Evolutionary conservation across 1,140 invertebrate genomes (phyloP).

Genomic region (Drosophila tani): DNA sequence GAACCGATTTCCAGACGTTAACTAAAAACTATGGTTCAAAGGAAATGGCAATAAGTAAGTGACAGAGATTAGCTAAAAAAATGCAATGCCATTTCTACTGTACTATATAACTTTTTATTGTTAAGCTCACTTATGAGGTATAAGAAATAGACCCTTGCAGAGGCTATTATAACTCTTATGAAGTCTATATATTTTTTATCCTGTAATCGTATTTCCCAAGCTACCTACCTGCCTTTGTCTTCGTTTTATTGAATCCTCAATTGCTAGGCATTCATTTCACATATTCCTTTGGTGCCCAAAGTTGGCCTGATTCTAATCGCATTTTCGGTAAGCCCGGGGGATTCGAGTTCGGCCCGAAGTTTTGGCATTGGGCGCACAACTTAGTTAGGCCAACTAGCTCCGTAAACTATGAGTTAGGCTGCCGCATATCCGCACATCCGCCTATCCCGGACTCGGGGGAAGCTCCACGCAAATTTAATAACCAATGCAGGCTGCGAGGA

Average conservation of each 20-base stretch:
- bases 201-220: too few species aligned
- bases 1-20: too few species aligned
- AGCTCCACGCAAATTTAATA: slow-evolving; percentile 49
- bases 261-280: slow-evolving; percentile 18
- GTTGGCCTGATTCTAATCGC: slow-evolving; percentile 49
- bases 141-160: too few species aligned
- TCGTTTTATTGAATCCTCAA: slow-evolving; percentile 4
- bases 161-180: neutral
- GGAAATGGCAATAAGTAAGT: neutral
- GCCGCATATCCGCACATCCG: slow-evolving; percentile 41
- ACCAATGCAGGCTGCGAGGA: slow-evolving; percentile 36
- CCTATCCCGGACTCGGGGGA: slow-evolving; percentile 21
- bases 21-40: neutral
- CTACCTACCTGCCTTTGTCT: neutral
- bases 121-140: too few species aligned
- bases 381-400: slow-evolving; percentile 68
- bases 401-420: slow-evolving; percentile 46
- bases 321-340: slow-evolving; percentile 32
- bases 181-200: neutral
- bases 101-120: too few species aligned
- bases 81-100: too few species aligned
- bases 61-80: neutral
- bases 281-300: slow-evolving; percentile 14
- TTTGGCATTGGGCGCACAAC: slow-evolving; percentile 46
- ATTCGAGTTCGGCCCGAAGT: slow-evolving; percentile 43